Evolutionary conservation across 2,888 invertebrate genomes (phyloP).

Genomic region (Bellardia pandia): DNA sequence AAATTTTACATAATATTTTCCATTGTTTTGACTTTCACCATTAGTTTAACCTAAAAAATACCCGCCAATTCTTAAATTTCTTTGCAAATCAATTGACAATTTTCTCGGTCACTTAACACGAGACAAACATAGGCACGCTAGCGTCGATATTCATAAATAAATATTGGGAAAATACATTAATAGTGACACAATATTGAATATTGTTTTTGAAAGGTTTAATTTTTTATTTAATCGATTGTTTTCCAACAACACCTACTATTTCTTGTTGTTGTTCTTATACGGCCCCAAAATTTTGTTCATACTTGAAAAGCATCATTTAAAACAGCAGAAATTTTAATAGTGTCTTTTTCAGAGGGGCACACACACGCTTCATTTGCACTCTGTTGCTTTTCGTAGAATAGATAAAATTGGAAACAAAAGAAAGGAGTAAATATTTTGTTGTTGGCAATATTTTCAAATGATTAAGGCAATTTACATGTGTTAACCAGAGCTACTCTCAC

Average conservation of each 20-base stretch:
- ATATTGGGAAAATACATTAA: neutral
- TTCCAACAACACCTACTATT: neutral
- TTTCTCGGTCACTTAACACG: conserved; percentile 45
- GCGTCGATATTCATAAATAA: neutral
- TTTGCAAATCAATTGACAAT: conserved; percentile 38
- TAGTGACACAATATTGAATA: neutral
- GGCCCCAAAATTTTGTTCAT: neutral
- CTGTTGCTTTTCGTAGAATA: neutral
- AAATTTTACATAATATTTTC: neutral
- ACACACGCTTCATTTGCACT: neutral
- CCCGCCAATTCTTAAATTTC: neutral
- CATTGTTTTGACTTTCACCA: neutral
- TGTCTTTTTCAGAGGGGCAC: too few species aligned
- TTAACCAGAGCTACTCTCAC: neutral
- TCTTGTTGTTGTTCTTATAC: neutral
- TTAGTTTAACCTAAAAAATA: conserved; percentile 30
- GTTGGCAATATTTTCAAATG: neutral
- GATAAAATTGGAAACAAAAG: neutral
- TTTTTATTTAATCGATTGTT: neutral
- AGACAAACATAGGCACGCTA: neutral
- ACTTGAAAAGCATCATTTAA: neutral
- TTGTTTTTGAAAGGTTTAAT: neutral
- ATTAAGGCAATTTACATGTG: conserved; percentile 26
- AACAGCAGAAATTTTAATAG: neutral
- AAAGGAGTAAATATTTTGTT: neutral